phyloP scores from a whole-genome alignment of 64 coral and sea anemone species.

The Pocillopora damicornis region DNA sequence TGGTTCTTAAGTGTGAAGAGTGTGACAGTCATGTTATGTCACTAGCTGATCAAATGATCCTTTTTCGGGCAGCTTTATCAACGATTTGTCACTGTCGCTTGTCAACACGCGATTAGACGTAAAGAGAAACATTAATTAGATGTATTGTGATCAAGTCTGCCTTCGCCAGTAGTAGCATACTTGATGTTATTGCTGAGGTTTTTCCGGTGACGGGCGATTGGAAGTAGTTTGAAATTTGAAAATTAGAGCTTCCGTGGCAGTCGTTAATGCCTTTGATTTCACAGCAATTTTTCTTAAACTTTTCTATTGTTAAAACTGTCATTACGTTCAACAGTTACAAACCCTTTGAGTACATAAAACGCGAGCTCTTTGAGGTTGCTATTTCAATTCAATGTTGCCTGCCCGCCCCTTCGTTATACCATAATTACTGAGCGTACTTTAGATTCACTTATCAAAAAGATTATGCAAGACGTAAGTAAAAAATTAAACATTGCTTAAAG shows the following conservation, averaged over 20 bases:
- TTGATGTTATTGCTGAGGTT: not conserved
- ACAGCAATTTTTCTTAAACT: conserved; percentile 19
- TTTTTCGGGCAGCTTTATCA: conserved; percentile 34
- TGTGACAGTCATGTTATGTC: conserved; percentile 39
- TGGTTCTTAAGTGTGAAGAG: conserved; percentile 5
- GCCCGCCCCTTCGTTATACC: conserved; percentile 26
- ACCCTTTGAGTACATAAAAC: conserved; percentile 41
- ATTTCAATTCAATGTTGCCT: conserved; percentile 22
- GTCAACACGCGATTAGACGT: conserved; percentile 37
- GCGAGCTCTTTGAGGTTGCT: conserved; percentile 36
- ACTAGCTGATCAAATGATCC: conserved; percentile 26
- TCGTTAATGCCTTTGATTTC: conserved; percentile 29
- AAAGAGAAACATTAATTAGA: conserved; percentile 26
- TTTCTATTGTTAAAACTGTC: conserved; percentile 35
- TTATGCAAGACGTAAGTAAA: conserved; percentile 12
- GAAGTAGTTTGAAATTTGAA: conserved; percentile 18
- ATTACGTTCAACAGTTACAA: conserved; percentile 31
- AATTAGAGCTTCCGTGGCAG: conserved; percentile 31
- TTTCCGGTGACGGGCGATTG: not conserved
- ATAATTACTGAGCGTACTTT: conserved; percentile 25
- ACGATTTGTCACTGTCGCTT: conserved; percentile 38
- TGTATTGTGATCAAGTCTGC: not conserved
- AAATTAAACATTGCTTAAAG: conserved; percentile 17
- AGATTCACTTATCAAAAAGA: conserved; percentile 46
- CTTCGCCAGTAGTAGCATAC: not conserved